Evolutionary conservation across 2,888 invertebrate species (phyloP).

Genomic region (Pogonocherus hispidulus): DNA sequence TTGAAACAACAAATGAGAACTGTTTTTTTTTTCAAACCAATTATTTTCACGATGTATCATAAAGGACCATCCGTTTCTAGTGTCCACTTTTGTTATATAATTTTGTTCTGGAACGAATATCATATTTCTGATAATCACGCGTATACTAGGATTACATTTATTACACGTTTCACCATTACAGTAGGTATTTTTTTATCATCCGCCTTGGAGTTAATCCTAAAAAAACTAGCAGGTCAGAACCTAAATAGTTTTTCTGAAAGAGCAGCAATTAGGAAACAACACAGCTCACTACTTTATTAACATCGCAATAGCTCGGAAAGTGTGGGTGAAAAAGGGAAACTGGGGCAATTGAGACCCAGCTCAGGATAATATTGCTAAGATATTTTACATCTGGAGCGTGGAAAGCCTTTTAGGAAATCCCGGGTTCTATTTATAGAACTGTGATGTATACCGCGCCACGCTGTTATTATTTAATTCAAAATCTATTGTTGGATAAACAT

Average conservation of each 20-base stretch:
- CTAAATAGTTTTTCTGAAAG: background rate
- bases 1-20: too few species aligned
- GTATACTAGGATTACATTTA: too few species aligned
- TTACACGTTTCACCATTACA: too few species aligned
- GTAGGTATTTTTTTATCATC: too few species aligned
- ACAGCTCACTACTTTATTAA: background rate
- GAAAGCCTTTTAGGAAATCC: slow-evolving; percentile 20
- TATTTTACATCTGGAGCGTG: slow-evolving; percentile 28
- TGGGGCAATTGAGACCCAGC: slow-evolving; percentile 18
- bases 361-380: slow-evolving; percentile 18
- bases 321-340: slow-evolving; percentile 11
- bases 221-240: too few species aligned
- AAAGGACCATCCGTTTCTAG: too few species aligned
- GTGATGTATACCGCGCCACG: background rate
- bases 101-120: too few species aligned
- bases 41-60: too few species aligned
- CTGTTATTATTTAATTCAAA: slow-evolving; percentile 19
- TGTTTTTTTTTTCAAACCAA: too few species aligned
- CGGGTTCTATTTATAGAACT: slow-evolving; percentile 28
- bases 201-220: too few species aligned
- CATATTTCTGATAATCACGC: too few species aligned
- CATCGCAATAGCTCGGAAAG: background rate
- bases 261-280: slow-evolving; percentile 1
- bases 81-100: too few species aligned
- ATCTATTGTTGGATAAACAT: slow-evolving; percentile 3